phyloP scores from a whole-genome alignment of 2,113 vertebrate species.

The Colistium nudipinnis region DNA sequence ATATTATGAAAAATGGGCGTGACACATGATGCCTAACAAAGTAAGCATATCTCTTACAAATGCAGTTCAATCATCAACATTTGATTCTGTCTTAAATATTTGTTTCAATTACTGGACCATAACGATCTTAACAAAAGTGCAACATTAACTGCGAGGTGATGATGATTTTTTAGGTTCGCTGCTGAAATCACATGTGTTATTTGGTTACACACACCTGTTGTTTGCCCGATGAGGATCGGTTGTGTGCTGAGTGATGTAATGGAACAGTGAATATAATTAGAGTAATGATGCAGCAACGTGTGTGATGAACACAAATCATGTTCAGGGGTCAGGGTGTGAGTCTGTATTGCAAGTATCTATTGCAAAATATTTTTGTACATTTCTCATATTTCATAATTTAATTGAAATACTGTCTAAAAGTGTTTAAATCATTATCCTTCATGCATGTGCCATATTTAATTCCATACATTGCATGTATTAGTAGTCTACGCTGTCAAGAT shows the following conservation, averaged over 20 bases:
- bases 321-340: conserved; percentile 6
- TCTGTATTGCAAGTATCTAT: conserved; percentile 6
- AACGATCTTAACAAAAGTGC: background rate
- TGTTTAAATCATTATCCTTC: background rate
- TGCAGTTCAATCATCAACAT: too few species aligned
- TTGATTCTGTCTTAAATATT: too few species aligned
- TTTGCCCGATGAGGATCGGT: conserved; percentile 22
- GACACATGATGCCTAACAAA: background rate
- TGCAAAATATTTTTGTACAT: background rate
- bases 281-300: conserved; percentile 55
- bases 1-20: background rate
- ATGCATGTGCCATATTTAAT: background rate
- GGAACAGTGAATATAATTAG: conserved; percentile 69
- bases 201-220: conserved; percentile 58
- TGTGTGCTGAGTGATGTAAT: conserved; percentile 59
- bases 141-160: background rate
- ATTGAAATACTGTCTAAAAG: background rate
- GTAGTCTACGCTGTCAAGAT: background rate
- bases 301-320: conserved; percentile 8
- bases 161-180: conserved; percentile 10
- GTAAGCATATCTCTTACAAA: background rate
- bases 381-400: background rate
- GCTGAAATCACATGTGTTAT: conserved; percentile 19
- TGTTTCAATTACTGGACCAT: too few species aligned
- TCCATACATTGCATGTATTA: too few species aligned